Evolutionary conservation across 2,113 vertebrate species (phyloP), one percentile per base, ranked within the genome.

Genomic region (Mesoclemmys tuberculata): DNA sequence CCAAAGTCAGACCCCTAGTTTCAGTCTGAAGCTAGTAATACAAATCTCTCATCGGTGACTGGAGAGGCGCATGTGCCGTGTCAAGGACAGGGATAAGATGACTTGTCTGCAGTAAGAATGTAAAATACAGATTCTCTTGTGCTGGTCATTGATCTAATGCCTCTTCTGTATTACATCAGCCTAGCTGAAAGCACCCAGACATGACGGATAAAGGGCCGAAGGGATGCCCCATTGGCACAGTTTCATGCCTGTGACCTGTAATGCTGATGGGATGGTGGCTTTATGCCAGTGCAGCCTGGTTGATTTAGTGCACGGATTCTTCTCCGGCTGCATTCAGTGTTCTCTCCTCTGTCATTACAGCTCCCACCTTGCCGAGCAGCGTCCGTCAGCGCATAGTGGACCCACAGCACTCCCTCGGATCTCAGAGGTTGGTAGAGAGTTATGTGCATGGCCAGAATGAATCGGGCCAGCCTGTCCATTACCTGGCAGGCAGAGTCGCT

Each of bases 371-470:
- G 98, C 98, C 99, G 97, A 96, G 97, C 98, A 98, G 98, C 38
- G 98, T 99, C 91, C 99, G 99, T 79, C 99, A 99, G 97, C 99
- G 99, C 95, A 98, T 99, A 97, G 98, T 98, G 97, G 99, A 99
- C 94, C 98, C 99, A 1, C 99, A 98, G 98, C 98, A 99, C 95
- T 98, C 98, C 97, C 97, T 98, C 92, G 99, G 99, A 98, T 99
- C 99, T 82, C 99, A 99, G 99, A 99, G 99, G 99, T 99, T 99
- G 99, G 99, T 99, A 99, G 99, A 99, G 98, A 97, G 98, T 93
- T 98, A 97, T 64, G 96, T 97, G 94, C 87, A 89, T 2, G 98
- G 98, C 96, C 99, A 98, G 92, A 98, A 97, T 85, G 99, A 98
- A 78, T 95, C 98, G 90, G 98, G 97, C 84, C 92, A 94, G 83